These are phyloP conservation scores for Nipponacmea schrenckii DNA, from an alignment of 2,888 invertebrate species.

Conservation along the genomic window DNA sequence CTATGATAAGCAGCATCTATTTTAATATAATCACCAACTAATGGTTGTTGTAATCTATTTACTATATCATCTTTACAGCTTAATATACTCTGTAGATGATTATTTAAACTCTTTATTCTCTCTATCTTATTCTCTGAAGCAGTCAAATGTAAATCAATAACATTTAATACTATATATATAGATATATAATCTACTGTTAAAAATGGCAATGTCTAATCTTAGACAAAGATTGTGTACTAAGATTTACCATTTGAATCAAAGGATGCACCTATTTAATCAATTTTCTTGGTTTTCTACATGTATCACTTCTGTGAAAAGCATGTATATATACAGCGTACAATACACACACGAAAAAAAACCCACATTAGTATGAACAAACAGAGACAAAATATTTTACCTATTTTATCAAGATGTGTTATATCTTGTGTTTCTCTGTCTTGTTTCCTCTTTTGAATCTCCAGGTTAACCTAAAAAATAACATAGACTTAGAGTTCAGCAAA, in stretches of 20 bases:
- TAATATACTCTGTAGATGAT: slow-evolving; percentile 53
- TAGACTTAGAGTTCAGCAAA: neutral
- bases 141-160: neutral
- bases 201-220: neutral
- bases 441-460: slow-evolving; percentile 52
- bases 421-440: slow-evolving; percentile 59
- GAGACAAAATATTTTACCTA: slow-evolving; percentile 37
- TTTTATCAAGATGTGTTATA: slow-evolving; percentile 49
- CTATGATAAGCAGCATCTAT: slow-evolving; percentile 58
- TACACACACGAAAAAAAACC: no score
- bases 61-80: slow-evolving; percentile 49
- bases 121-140: slow-evolving; percentile 43
- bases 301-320: no score
- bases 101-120: slow-evolving; percentile 47
- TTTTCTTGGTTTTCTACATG: neutral
- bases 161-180: neutral
- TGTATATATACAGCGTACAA: neutral
- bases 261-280: no score
- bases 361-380: no score
- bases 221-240: neutral
- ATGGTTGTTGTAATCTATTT: slow-evolving; percentile 54
- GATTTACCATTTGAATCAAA: no score
- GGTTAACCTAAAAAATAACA: slow-evolving; percentile 42
- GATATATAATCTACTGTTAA: neutral
- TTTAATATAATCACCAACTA: slow-evolving; percentile 58